Percentiles rank a stretch among this genome's conserved stretches.
These are phyloP conservation scores for Todiramphus saurophagus DNA, from an alignment of 2,113 vertebrate species.

Conservation along the genomic window DNA sequence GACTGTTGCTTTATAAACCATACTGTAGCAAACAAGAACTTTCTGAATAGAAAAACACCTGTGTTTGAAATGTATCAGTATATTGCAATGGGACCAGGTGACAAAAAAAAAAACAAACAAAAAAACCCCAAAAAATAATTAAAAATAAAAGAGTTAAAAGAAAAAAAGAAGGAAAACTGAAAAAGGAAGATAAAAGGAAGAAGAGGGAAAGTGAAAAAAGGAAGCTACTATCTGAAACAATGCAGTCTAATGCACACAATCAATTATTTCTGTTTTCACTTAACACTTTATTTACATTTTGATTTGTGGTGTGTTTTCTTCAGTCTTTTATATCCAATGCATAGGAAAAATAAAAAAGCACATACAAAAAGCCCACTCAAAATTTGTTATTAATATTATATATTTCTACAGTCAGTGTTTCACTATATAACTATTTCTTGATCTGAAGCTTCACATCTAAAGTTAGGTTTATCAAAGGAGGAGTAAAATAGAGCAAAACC, in stretches of 20 bases:
- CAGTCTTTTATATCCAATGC: not conserved
- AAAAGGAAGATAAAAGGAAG: too few species aligned
- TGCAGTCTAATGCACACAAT: not conserved
- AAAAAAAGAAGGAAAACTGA: too few species aligned
- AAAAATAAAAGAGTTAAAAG: too few species aligned
- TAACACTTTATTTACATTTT: not conserved
- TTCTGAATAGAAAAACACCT: not conserved
- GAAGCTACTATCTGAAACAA: not conserved
- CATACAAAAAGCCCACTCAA: fast-evolving
- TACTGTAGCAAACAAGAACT: not conserved
- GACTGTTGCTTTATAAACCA: not conserved
- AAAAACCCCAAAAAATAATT: not conserved
- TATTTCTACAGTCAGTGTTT: not conserved
- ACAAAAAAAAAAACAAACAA: not conserved
- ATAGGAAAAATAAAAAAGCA: not conserved
- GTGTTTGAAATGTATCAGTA: not conserved
- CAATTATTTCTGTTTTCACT: not conserved
- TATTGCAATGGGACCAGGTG: not conserved
- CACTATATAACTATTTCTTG: not conserved
- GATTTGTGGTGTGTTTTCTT: fast-evolving
- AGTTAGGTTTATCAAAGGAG: not conserved
- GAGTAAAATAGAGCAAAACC: not conserved
- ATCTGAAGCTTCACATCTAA: not conserved
- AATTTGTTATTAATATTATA: not conserved
- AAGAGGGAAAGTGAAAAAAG: not conserved